These are phyloP conservation scores for Sprattus sprattus DNA, from an alignment of 2,113 vertebrate genomes.

Conservation along the genomic window DNA sequence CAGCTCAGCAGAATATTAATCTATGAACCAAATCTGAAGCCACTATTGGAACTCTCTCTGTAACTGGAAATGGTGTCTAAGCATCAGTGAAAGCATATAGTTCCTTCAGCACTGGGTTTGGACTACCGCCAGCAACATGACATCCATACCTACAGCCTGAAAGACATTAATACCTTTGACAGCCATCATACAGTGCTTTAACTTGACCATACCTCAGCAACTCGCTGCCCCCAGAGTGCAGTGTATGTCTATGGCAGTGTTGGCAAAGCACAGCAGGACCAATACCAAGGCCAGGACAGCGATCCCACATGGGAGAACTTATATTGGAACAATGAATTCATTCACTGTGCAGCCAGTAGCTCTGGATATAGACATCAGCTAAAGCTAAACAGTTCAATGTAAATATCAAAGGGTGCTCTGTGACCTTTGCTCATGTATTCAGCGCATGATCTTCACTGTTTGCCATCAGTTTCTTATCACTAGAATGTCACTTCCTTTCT, in stretches of 20 bases:
- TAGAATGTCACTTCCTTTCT: neutral
- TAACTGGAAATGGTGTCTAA: neutral
- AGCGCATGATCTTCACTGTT: neutral
- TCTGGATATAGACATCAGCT: neutral
- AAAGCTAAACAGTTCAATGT: neutral
- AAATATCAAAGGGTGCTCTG: neutral
- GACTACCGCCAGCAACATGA: neutral
- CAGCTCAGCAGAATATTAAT: neutral
- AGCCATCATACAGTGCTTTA: neutral
- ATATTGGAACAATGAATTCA: neutral
- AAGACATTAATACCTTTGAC: neutral
- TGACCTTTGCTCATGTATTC: constrained; percentile 6
- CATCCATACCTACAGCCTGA: neutral
- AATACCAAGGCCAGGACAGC: neutral
- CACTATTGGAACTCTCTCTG: neutral
- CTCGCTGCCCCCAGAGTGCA: neutral
- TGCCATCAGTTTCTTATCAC: neutral
- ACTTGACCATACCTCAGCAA: neutral
- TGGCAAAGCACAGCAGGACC: neutral
- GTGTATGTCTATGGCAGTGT: neutral
- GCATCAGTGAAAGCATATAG: neutral
- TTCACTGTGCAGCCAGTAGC: neutral
- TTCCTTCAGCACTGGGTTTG: neutral
- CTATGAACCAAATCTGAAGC: neutral
- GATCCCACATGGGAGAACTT: neutral